Conservation (phyloP, 2,797 vertebrate genomes). For the Lophius americanus region DNA sequence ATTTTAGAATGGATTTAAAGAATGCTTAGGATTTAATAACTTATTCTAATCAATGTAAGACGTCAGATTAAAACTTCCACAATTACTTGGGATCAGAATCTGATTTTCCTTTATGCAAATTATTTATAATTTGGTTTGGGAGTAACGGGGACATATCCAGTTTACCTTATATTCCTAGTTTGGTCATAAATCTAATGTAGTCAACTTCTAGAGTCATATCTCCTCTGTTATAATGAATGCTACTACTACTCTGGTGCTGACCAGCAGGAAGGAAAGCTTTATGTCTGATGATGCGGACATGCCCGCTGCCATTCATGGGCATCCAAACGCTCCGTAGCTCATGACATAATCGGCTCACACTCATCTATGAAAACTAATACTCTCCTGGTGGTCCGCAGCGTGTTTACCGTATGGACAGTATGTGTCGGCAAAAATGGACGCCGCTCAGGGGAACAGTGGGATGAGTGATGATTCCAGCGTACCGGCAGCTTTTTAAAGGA, state of each 20-base stretch:
- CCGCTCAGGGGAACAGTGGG: conserved; percentile 17
- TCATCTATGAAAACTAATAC: conserved; percentile 46
- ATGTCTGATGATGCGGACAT: conserved; percentile 1
- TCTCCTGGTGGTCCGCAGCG: conserved; percentile 22
- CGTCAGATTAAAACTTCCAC: no score
- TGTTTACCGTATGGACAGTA: conserved; percentile 20
- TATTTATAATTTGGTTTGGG: no score
- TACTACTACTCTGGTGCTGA: background rate
- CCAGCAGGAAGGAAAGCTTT: background rate
- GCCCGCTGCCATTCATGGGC: conserved; percentile 23
- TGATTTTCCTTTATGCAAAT: no score
- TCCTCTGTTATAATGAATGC: no score
- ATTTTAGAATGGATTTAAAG: no score
- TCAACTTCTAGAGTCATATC: no score
- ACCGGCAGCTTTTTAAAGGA: conserved; percentile 49
- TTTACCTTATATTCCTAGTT: no score
- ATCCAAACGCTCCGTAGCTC: conserved; percentile 27
- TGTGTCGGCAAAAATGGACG: conserved; percentile 15
- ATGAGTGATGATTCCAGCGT: conserved; percentile 46
- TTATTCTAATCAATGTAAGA: no score
- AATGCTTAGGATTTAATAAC: no score
- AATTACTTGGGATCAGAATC: no score
- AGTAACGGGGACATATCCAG: no score
- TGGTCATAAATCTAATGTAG: no score
- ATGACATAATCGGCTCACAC: conserved; percentile 57